Conservation (phyloP, 2,888 invertebrate genomes). For the Luperina testacea region DNA sequence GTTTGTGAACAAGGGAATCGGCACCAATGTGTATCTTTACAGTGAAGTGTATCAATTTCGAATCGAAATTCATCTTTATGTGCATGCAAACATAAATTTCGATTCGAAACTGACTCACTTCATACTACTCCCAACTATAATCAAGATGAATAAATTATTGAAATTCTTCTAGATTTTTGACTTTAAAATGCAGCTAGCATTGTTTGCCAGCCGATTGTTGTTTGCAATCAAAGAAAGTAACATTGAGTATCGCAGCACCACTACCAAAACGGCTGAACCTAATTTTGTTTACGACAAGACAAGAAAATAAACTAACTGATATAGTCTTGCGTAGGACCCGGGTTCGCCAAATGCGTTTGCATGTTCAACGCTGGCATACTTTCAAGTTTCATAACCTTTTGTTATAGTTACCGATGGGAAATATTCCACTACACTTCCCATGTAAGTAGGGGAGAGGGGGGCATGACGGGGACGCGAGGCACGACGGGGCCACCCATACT, state of each 20-base stretch:
- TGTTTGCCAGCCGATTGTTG: not conserved
- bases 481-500: too few relatives aligned
- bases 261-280: constrained; percentile 54
- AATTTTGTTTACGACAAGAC: constrained; percentile 62
- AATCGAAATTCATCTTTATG: too few relatives aligned
- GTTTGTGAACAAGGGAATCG: too few relatives aligned
- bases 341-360: constrained; percentile 62
- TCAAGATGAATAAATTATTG: not conserved
- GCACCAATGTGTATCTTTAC: too few relatives aligned
- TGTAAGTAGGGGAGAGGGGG: too few relatives aligned
- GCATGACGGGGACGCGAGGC: too few relatives aligned
- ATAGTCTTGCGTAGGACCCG: constrained; percentile 60
- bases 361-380: constrained; percentile 56
- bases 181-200: not conserved
- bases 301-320: constrained; percentile 47
- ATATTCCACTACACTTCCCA: constrained; percentile 60
- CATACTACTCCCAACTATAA: not conserved
- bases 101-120: not conserved
- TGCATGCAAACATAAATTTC: not conserved
- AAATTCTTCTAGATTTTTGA: not conserved
- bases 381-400: constrained; percentile 64
- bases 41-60: too few relatives aligned
- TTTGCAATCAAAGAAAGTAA: not conserved
- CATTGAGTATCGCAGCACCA: constrained; percentile 31
- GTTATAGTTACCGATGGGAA: constrained; percentile 62